Percentiles rank a stretch among this genome's conserved stretches.
phyloP scores from a whole-genome alignment of 2,113 vertebrate genomes.

The Plestiodon gilberti region DNA sequence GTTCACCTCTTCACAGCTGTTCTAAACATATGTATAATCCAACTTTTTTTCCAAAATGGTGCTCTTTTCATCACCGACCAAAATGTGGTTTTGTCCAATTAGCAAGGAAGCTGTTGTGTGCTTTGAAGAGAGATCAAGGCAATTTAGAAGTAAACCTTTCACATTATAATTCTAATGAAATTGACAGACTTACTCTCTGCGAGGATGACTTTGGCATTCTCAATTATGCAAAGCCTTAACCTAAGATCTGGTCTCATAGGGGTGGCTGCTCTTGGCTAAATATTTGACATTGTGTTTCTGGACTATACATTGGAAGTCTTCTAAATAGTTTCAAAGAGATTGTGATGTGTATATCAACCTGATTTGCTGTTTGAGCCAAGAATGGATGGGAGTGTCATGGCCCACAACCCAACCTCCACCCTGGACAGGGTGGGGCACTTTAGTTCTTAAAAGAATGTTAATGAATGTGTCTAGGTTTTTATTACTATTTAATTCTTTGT shows the following conservation, averaged over 20 bases:
- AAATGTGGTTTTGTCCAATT: background rate
- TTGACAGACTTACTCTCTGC: background rate
- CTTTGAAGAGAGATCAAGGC: constrained; percentile 1
- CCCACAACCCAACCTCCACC: too few species aligned
- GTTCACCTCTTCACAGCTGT: background rate
- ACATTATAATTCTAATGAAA: background rate
- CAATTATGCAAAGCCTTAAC: background rate
- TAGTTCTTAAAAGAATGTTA: background rate
- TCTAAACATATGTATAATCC: background rate
- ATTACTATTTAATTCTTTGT: background rate
- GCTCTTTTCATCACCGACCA: background rate
- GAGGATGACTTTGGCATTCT: background rate
- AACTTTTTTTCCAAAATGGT: background rate
- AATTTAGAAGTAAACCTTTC: background rate
- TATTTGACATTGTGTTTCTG: background rate
- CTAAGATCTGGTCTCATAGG: background rate
- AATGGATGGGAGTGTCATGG: too few species aligned
- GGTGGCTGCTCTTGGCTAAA: background rate
- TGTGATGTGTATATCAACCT: background rate
- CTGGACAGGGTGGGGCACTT: too few species aligned
- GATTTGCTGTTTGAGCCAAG: background rate
- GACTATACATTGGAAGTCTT: background rate
- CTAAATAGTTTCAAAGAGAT: background rate
- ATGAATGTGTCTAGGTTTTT: background rate
- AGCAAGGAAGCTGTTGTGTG: background rate